Conservation (phyloP, 2,888 invertebrate species). For the Bembecia ichneumoniformis region DNA sequence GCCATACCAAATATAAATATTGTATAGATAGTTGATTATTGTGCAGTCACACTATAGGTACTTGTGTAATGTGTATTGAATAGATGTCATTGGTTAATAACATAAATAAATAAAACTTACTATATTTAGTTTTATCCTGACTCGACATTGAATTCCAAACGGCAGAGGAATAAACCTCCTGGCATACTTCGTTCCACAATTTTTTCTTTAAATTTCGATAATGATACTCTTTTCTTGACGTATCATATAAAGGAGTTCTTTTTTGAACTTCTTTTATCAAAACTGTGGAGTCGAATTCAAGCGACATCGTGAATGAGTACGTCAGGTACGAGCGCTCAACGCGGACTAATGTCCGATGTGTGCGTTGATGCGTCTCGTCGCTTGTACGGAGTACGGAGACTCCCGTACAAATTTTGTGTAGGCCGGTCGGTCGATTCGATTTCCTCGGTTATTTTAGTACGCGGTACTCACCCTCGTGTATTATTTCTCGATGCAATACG, state of each 20-base stretch:
- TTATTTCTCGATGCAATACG: not conserved
- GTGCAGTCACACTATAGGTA: not conserved
- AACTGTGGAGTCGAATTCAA: not conserved
- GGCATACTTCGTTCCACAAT: slow-evolving; percentile 3
- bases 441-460: not conserved
- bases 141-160: slow-evolving; percentile 3
- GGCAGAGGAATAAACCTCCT: slow-evolving; percentile 2
- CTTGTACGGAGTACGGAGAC: not conserved
- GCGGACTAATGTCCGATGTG: slow-evolving; percentile 4
- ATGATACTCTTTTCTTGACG: slow-evolving; percentile 3
- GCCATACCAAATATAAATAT: not conserved
- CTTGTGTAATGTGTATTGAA: not conserved
- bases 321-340: slow-evolving; percentile 2
- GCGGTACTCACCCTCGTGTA: not conserved
- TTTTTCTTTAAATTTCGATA: slow-evolving; percentile 2
- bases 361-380: not conserved
- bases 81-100: not conserved
- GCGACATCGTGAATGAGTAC: slow-evolving; percentile 1
- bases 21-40: not conserved
- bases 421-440: not conserved
- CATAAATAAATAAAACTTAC: slow-evolving; percentile 3
- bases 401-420: not conserved
- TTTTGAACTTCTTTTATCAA: slow-evolving; percentile 1
- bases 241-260: slow-evolving; percentile 2
- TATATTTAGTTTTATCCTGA: slow-evolving; percentile 1